Percentiles rank a stretch among this genome's conserved stretches.
Evolutionary conservation across 2,797 vertebrate genomes (phyloP).

Genomic region (Scolopax rusticola): DNA sequence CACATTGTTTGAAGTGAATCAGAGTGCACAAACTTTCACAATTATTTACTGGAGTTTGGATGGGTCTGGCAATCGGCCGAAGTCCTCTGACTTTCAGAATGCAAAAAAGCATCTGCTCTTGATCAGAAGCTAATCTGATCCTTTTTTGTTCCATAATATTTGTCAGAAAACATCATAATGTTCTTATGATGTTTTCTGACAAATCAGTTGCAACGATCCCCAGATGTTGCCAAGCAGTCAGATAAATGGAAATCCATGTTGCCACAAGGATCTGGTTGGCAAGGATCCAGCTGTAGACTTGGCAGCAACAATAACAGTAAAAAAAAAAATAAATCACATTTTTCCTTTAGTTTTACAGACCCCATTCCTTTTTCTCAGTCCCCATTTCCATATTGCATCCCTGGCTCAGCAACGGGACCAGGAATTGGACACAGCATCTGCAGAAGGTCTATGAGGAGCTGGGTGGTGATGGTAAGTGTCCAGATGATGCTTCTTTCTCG

Average conservation of each 20-base stretch:
- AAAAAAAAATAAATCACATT: background rate
- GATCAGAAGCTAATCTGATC: background rate
- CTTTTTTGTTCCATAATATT: background rate
- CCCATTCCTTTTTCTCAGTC: background rate
- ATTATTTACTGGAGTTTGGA: background rate
- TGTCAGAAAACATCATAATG: background rate
- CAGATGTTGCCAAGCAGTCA: background rate
- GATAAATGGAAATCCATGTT: background rate
- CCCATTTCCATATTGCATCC: fast-evolving
- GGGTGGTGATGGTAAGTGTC: background rate
- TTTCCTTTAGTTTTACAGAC: background rate
- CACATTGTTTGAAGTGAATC: background rate
- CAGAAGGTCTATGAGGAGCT: background rate
- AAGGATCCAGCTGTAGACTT: background rate
- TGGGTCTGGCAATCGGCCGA: background rate
- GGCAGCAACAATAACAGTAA: background rate
- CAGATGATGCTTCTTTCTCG: background rate
- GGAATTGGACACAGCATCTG: background rate
- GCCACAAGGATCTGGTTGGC: background rate
- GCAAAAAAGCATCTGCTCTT: background rate
- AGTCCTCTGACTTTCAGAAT: background rate
- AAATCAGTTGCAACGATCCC: fast-evolving
- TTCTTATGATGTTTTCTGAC: too few species aligned
- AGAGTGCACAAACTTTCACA: background rate
- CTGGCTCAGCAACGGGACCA: fast-evolving